Conservation (phyloP, 2,113 vertebrate species). For the Ptyas mucosa region DNA sequence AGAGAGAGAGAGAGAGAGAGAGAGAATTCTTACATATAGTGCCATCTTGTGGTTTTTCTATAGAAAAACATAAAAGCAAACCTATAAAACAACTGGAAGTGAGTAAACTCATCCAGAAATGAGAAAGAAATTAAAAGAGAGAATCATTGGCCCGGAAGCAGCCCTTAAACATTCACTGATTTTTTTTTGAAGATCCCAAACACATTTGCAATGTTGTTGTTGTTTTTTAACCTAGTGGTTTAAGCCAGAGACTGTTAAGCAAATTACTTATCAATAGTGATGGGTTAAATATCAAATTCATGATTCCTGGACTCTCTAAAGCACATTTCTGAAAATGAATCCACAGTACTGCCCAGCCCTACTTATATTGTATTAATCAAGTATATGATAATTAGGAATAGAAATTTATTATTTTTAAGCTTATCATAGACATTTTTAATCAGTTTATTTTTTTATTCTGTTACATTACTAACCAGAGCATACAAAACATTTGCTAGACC, state of each 20-base stretch:
- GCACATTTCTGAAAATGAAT: neutral
- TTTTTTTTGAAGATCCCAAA: neutral
- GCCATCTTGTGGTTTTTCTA: slow-evolving; percentile 46
- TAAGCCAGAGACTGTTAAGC: neutral
- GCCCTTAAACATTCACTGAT: neutral
- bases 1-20: neutral
- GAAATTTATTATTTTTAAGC: neutral
- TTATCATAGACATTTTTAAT: neutral
- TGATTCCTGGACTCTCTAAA: neutral
- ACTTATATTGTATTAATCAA: neutral
- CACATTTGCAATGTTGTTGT: neutral
- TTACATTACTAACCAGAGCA: neutral
- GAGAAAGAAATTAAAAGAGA: too few species aligned
- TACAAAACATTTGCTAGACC: too few species aligned
- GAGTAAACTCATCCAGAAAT: neutral
- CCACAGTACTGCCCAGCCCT: neutral
- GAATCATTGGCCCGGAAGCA: neutral
- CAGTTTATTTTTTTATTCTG: neutral
- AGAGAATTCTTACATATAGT: slow-evolving; percentile 3
- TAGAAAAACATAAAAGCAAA: neutral
- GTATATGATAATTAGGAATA: neutral
- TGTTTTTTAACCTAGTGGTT: neutral
- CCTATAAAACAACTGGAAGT: neutral
- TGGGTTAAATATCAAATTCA: neutral
- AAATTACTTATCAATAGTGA: neutral